Evolutionary conservation across 2,888 invertebrate species (phyloP), one percentile per base, ranked within the genome.

Genomic region (Agriopis aurantiaria): DNA sequence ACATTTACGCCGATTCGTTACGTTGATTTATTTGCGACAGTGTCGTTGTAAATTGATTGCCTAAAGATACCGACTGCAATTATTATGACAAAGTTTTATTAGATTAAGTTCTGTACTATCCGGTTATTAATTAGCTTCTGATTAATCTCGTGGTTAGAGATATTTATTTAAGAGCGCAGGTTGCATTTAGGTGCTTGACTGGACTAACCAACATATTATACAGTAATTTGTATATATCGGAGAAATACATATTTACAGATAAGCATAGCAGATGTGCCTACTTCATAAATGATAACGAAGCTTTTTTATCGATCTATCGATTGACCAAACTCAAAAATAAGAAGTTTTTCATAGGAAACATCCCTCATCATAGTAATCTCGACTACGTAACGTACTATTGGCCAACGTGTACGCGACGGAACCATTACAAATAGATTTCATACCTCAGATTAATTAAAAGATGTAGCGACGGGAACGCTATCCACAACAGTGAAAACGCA

Each of bases 401-500:
- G 78, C 81, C 81, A 80, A 81, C 78, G 80, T 82, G 80, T 85
- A 84, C 85, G 82, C 83, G 85, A 87, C 85, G 84, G 84, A 87
- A 88, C 88, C 83, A 89, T 41, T 41, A 56, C 14, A 14, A 9
- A 41, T 14, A 41, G 41, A 56, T 56, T 56, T 56, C 41, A 43
- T 17, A 57, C 56, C 87, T 83, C 69, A 91, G 92, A 93, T 93
- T 92, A 93, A 93, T 93, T 93, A 93, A 92, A 93, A 91, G 93
- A 93, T 93, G 83, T 33, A 33, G 80, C 79, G 78, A 83, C 82
- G 83, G 78, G 82, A 81, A 80, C 74, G 81, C 80, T 81, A 83
- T 83, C 79, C 79, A 40, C 62, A 86, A 89, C 86, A 91, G 90
- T 90, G 90, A 92, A 92, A 92, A 90, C 87, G 85, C 80, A 85